Base-by-base conservation (phyloP, 92 coral and sea anemone species). In the Palythoa caribaeorum region DNA sequence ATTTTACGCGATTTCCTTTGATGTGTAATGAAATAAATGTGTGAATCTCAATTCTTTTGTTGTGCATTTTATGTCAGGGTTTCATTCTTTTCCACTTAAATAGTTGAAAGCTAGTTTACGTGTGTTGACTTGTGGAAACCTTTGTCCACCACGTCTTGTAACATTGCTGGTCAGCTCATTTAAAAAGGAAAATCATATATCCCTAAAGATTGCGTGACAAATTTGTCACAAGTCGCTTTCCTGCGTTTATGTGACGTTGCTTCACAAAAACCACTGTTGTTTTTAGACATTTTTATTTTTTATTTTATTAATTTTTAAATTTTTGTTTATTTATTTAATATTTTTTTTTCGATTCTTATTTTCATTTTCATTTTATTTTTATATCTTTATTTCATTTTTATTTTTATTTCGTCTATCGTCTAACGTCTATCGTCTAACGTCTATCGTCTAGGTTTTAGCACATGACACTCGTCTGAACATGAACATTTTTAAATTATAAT, bases 201-300 rank as follows among this genome's bases (percentile, higher is more conserved):
- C 60, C 60, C 2, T 9, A 54, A 54, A 54, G 60, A 54, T 54
- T 54, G 60, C 60, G 60, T 66, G 21, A n/a, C 72, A 59, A 59
- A 59, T 59, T 59, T 59, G 66, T 59, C 66, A 59, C 2, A 59
- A 59, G 66, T 59, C 66, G 72, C 35, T 66, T 66, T 66, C 72
- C 72, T 35, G 72, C 72, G 35, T 66, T 66, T 66, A 66, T 66
- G 72, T 66, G 72, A 66, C 28, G 72, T 66, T 66, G 72, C 72
- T 35, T 66, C 38, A 66, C 72, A 66, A 66, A 66, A 66, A 38
- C 72, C 72, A 66, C 72, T 66, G 72, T 66, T 66, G 72, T 59
- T 59, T 59, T 59, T 28, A 28, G 28, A 28, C 28, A 28, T 28
- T 28, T 28, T 28, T 28, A 28, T 28, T 28, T 28, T 28, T 28